phyloP scores from a whole-genome alignment of 2,888 invertebrate species.

The Agrochola circellaris region DNA sequence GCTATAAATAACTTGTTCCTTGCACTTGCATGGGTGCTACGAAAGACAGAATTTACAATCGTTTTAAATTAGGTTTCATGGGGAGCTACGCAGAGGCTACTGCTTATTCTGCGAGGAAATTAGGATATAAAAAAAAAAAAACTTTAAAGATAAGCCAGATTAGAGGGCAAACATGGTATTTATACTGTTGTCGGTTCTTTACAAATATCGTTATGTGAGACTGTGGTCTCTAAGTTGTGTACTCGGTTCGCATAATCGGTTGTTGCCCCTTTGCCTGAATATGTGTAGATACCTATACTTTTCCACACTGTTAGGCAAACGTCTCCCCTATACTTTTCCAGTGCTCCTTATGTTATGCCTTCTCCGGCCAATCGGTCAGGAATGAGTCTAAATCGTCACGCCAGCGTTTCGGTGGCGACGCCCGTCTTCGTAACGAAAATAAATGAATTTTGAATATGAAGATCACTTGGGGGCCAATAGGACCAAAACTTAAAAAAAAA shows the following conservation, averaged over 20 bases:
- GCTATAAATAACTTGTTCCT: constrained; percentile 67
- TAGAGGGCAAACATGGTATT: constrained; percentile 58
- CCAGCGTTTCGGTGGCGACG: background rate
- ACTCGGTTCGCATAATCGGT: constrained; percentile 42
- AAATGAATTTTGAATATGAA: too few species aligned
- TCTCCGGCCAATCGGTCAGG: background rate
- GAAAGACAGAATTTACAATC: constrained; percentile 34
- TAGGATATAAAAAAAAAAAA: constrained; percentile 47
- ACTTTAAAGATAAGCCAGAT: constrained; percentile 61
- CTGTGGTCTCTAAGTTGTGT: constrained; percentile 45
- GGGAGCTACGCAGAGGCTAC: background rate
- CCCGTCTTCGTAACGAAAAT: background rate
- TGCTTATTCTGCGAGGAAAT: constrained; percentile 23
- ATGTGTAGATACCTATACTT: background rate
- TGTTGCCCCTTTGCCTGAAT: constrained; percentile 27
- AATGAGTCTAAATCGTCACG: background rate
- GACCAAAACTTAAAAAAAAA: too few species aligned
- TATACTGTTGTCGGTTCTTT: constrained; percentile 50
- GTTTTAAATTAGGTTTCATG: constrained; percentile 21
- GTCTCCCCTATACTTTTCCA: background rate
- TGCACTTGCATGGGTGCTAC: constrained; percentile 41
- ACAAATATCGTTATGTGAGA: constrained; percentile 38
- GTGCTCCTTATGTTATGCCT: background rate
- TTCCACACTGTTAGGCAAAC: background rate
- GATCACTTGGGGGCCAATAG: too few species aligned